Conservation (phyloP, 2,113 vertebrate species). For the Ascaphus truei region DNA sequence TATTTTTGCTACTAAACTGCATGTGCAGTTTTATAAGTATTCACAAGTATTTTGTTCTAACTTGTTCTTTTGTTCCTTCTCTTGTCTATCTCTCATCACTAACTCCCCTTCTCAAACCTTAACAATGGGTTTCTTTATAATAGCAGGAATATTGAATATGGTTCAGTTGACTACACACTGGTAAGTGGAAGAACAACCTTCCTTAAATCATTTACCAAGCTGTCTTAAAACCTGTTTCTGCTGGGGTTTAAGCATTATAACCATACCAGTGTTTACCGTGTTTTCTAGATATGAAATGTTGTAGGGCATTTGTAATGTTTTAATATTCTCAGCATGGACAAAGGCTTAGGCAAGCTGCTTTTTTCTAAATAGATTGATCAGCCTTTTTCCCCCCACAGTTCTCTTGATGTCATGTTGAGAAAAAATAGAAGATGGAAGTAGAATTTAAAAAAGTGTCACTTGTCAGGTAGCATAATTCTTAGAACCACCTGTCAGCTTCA, state of each 20-base stretch:
- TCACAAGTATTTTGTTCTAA: too few relatives aligned
- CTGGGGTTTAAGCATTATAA: neutral
- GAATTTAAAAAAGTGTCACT: conserved; percentile 36
- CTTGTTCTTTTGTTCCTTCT: too few relatives aligned
- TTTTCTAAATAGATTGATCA: conserved; percentile 17
- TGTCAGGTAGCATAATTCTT: conserved; percentile 36
- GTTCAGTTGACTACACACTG: neutral
- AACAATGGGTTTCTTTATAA: too few relatives aligned
- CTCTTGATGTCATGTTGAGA: conserved; percentile 27
- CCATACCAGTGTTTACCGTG: neutral
- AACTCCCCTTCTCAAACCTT: too few relatives aligned
- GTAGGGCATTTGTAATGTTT: neutral
- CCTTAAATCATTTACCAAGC: neutral
- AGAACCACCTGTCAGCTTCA: conserved; percentile 28
- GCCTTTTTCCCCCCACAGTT: conserved; percentile 8
- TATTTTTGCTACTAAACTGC: too few relatives aligned
- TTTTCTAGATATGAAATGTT: conserved; percentile 4
- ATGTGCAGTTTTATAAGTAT: too few relatives aligned
- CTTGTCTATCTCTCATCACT: too few relatives aligned
- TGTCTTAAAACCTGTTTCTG: neutral
- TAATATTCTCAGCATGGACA: conserved; percentile 17
- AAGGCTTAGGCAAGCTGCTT: neutral
- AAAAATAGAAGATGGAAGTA: conserved; percentile 27
- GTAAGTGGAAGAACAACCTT: neutral
- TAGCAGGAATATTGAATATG: neutral